Percentiles rank a stretch among this genome's conserved stretches.
These are phyloP conservation scores for Alviniconcha marisindica DNA, from an alignment of 1,140 invertebrate genomes.

Conservation along the genomic window DNA sequence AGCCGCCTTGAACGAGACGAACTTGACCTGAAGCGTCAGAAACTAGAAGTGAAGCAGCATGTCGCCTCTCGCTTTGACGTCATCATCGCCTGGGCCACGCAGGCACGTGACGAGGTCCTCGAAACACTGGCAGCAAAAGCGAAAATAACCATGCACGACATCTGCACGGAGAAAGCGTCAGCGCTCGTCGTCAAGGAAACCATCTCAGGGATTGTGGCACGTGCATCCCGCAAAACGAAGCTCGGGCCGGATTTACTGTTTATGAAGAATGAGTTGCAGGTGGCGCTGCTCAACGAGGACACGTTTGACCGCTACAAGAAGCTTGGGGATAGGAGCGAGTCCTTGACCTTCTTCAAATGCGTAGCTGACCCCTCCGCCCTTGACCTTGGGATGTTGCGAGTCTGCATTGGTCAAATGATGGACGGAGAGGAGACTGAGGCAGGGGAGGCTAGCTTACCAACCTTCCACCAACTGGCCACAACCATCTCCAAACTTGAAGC, in stretches of 20 bases:
- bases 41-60: not conserved
- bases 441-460: not conserved
- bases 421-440: not conserved
- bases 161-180: not conserved
- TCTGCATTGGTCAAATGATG: not conserved
- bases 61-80: not conserved
- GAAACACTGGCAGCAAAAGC: slow-evolving; percentile 1
- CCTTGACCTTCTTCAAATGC: not conserved
- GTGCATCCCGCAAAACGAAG: not conserved
- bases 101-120: slow-evolving; percentile 17
- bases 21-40: slow-evolving; percentile 21
- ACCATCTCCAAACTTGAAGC: not conserved
- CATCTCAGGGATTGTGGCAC: not conserved
- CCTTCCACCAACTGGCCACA: not conserved
- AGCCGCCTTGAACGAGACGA: slow-evolving; percentile 19
- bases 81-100: not conserved
- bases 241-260: not conserved
- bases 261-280: slow-evolving; percentile 17
- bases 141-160: not conserved
- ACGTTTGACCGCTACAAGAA: not conserved
- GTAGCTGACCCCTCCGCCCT: not conserved
- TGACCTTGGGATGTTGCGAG: not conserved
- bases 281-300: slow-evolving; percentile 2
- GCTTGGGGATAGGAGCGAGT: not conserved
- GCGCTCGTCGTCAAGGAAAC: not conserved